phyloP scores from a whole-genome alignment of 2,113 vertebrate genomes.

The Neomonachus schauinslandi region DNA sequence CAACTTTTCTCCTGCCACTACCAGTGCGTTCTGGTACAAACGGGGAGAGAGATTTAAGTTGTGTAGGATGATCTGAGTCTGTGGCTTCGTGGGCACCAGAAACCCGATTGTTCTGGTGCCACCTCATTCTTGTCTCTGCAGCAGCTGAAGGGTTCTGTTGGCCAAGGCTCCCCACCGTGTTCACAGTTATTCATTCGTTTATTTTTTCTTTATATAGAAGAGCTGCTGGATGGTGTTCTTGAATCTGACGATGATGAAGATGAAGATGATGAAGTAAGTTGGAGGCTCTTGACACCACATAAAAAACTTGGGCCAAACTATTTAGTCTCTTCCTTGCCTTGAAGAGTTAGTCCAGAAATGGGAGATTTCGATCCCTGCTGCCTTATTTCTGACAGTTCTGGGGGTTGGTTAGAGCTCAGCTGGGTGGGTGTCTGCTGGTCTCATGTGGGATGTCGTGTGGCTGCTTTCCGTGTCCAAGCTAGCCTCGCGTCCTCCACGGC shows the following conservation, averaged over 20 bases:
- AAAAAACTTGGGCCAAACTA: neutral
- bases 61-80: too few relatives aligned
- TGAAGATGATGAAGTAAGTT: slow-evolving; percentile 93
- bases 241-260: slow-evolving; percentile 97
- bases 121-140: neutral
- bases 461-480: neutral
- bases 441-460: neutral
- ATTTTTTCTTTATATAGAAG: slow-evolving; percentile 83
- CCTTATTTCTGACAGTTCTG: neutral
- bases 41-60: neutral
- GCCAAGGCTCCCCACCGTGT: neutral
- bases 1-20: neutral
- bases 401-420: neutral
- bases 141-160: neutral
- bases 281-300: neutral
- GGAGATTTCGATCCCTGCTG: neutral
- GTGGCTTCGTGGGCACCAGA: neutral
- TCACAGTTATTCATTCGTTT: neutral
- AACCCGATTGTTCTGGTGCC: too few relatives aligned
- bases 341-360: neutral
- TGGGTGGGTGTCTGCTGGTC: neutral
- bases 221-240: slow-evolving; percentile 86
- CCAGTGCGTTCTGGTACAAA: neutral
- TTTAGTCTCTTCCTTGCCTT: neutral
- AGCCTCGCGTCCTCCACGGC: fast-evolving